These are phyloP conservation scores for Lordiphosa mommai DNA, from an alignment of 1,140 invertebrate species.

Conservation along the genomic window DNA sequence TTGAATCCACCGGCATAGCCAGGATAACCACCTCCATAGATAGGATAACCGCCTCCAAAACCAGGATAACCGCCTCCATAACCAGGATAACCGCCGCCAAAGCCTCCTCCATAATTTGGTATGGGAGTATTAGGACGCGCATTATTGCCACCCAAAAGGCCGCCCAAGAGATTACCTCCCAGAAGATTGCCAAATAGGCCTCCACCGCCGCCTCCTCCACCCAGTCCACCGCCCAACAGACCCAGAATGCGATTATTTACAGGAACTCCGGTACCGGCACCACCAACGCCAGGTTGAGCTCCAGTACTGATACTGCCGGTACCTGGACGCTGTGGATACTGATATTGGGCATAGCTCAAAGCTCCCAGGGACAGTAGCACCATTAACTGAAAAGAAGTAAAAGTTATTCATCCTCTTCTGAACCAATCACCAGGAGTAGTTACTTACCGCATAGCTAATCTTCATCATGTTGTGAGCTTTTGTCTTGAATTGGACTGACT, in stretches of 20 bases:
- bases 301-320: conserved; percentile 2
- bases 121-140: no score
- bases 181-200: neutral
- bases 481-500: conserved; percentile 51
- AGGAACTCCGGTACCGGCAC: conserved; percentile 6
- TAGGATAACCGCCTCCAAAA: conserved; percentile 8
- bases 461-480: conserved; percentile 39
- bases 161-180: neutral
- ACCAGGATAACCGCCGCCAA: conserved; percentile 18
- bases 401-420: no score
- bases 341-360: conserved; percentile 44
- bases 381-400: no score
- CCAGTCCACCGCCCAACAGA: conserved; percentile 10
- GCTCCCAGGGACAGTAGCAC: conserved; percentile 38
- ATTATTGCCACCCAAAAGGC: conserved; percentile 3
- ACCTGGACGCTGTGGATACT: conserved; percentile 42
- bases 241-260: conserved; percentile 58
- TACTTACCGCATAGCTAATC: conserved; percentile 46
- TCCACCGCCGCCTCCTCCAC: neutral
- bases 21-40: conserved; percentile 21
- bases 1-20: conserved; percentile 5
- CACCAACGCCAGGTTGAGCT: neutral
- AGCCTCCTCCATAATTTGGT: neutral
- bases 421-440: no score
- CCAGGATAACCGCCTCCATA: conserved; percentile 9